Percentiles rank a stretch among this genome's conserved stretches.
Conservation (phyloP, 2,888 invertebrate genomes). For the Amorpha juglandis region DNA sequence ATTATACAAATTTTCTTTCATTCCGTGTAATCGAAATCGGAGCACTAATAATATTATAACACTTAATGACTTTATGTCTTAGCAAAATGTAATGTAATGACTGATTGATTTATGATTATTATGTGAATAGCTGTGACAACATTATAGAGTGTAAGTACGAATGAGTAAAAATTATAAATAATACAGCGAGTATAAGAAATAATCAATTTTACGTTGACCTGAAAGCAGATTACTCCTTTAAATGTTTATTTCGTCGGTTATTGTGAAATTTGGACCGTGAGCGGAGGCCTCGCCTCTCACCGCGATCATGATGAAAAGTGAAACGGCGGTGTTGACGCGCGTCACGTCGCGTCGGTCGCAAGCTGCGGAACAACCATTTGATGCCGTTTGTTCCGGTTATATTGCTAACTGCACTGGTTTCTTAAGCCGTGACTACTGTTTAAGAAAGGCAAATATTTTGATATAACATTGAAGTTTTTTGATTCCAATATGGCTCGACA, state of each 20-base stretch:
- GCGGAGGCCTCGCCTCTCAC: conserved; percentile 80
- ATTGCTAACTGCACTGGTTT: conserved; percentile 52
- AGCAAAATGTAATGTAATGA: too few relatives aligned
- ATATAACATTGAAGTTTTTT: not conserved
- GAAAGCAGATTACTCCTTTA: conserved; percentile 55
- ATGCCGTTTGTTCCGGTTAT: conserved; percentile 77
- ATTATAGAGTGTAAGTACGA: too few relatives aligned
- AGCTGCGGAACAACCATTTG: conserved; percentile 57
- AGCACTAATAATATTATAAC: not conserved
- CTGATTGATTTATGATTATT: too few relatives aligned
- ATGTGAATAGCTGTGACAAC: too few relatives aligned
- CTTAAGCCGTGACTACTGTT: not conserved
- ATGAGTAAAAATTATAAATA: not conserved
- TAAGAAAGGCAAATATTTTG: not conserved
- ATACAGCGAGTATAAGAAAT: not conserved
- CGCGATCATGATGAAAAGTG: conserved; percentile 80
- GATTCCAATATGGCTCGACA: not conserved
- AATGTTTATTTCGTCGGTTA: conserved; percentile 64
- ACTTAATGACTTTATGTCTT: too few relatives aligned
- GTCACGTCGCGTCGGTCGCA: conserved; percentile 56
- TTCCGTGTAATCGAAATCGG: not conserved
- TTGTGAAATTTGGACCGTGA: conserved; percentile 80
- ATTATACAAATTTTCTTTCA: not conserved
- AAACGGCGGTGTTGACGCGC: conserved; percentile 74
- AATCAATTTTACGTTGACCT: conserved; percentile 23